Evolutionary conservation across 2,113 vertebrate species (phyloP).

Genomic region (Neotragus moschatus): DNA sequence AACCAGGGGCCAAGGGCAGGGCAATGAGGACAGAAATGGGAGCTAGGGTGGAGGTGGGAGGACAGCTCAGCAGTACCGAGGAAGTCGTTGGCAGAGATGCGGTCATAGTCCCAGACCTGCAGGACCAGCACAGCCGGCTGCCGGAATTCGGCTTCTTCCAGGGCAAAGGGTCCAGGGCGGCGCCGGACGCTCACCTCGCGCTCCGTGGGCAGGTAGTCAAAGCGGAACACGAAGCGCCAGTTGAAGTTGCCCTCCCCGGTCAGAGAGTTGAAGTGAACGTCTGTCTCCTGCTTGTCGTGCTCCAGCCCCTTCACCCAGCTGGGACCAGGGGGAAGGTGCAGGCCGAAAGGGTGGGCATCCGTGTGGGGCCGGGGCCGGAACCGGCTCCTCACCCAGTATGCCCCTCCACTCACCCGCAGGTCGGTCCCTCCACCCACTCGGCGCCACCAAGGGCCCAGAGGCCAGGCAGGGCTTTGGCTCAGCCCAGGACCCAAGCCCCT

Average conservation of each 20-base stretch:
- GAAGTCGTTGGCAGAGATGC: slow-evolving; percentile 92
- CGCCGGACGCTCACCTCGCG: slow-evolving; percentile 90
- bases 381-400: neutral
- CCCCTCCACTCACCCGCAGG: neutral
- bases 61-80: slow-evolving; percentile 81
- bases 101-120: slow-evolving; percentile 96
- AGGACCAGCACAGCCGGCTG: slow-evolving; percentile 90
- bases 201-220: slow-evolving; percentile 93
- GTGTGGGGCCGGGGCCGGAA: neutral
- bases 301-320: slow-evolving; percentile 96
- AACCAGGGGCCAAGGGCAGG: neutral
- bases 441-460: neutral
- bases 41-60: neutral
- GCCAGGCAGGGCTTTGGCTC: neutral
- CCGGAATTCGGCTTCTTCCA: slow-evolving; percentile 91
- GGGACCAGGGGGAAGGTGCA: slow-evolving; percentile 26
- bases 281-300: slow-evolving; percentile 92
- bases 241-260: slow-evolving; percentile 97
- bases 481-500: neutral
- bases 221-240: slow-evolving; percentile 93
- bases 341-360: neutral
- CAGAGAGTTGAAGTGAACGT: slow-evolving; percentile 95
- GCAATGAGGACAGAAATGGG: neutral
- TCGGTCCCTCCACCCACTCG: neutral
- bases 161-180: slow-evolving; percentile 90